A percentile compares a stretch with the other conserved stretches of the same genome.
These are phyloP conservation scores for Onychorhynchus coronatus DNA, from an alignment of 2,113 vertebrate species.

Conservation along the genomic window DNA sequence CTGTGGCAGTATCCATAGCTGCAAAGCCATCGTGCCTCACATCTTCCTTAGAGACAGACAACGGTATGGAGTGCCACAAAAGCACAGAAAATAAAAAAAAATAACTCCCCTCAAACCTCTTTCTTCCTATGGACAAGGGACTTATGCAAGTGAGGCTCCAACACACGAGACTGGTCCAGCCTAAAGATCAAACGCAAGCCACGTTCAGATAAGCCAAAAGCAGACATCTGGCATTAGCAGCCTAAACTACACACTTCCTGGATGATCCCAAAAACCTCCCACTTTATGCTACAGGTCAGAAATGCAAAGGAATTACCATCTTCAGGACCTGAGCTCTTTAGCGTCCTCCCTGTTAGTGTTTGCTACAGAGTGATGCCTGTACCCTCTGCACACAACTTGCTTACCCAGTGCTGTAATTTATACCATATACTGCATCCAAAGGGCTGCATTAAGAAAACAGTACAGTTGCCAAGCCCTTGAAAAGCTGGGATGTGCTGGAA, in stretches of 20 bases:
- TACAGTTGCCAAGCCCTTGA: not conserved
- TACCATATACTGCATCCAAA: not conserved
- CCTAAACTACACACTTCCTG: not conserved
- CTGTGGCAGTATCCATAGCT: not conserved
- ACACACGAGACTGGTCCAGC: not conserved
- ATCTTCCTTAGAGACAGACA: conserved; percentile 46
- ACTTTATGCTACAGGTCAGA: not conserved
- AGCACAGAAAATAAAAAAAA: conserved; percentile 26
- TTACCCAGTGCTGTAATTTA: not conserved
- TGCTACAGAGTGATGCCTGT: not conserved
- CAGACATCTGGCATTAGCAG: not conserved
- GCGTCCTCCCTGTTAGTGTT: not conserved
- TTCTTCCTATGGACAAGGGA: not conserved
- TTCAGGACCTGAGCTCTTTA: not conserved
- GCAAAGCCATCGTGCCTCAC: conserved; percentile 37
- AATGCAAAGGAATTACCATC: not conserved
- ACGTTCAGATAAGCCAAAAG: not conserved
- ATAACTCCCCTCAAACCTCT: not conserved
- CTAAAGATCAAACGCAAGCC: not conserved
- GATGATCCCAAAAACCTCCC: not conserved
- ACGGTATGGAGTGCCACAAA: not conserved
- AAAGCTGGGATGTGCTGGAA: not conserved
- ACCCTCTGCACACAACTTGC: not conserved
- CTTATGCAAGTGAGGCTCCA: not conserved
- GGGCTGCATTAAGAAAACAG: not conserved